Base-by-base conservation (phyloP, 2,888 invertebrate species). In the Stenodera caucasica region DNA sequence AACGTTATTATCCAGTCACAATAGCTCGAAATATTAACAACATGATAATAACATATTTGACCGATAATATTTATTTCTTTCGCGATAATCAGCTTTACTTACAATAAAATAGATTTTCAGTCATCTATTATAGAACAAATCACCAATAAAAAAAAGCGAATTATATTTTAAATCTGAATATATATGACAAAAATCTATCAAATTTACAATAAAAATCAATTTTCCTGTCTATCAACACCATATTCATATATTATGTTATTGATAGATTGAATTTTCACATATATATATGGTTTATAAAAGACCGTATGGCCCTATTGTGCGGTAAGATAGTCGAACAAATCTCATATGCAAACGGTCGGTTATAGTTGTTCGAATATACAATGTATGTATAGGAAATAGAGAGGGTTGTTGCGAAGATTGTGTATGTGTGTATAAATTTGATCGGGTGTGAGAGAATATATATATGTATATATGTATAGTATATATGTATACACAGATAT, bases 391-490 rank as follows among this genome's bases (percentile, higher is more conserved):
- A 6, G 26, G 26, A 26, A 21, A 45, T 21, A 45, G 45, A 45
- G 45, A 45, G 45, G 45, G 45, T 45, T 45, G 45, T 45, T 45
- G 21, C 21, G 14, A n/a, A n/a, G n/a, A n/a, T n/a, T 21, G 45
- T 45, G 3, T 45, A 12, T 45, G 45, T 50, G 55, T 26, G 30
- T 30, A 8, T 21, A 18, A 53, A 60, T 60, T 67, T 66, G 69
- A 67, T 67, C 67, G 64, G 65, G 67, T 67, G 59, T 67, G 68
- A 70, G 67, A 67, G 69, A 71, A 72, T 70, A 67, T 61, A 65
- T 45, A 45, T 2, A 40, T 40, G n/a, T n/a, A n/a, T n/a, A n/a
- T n/a, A n/a, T n/a, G n/a, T 26, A 26, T 6, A 26, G 6, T 26
- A 26, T 26, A 26, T 26, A 26, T n/a, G 26, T 26, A 45, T 8